Base-by-base conservation (phyloP, 2,113 vertebrate genomes). In the Dermatemys mawii region DNA sequence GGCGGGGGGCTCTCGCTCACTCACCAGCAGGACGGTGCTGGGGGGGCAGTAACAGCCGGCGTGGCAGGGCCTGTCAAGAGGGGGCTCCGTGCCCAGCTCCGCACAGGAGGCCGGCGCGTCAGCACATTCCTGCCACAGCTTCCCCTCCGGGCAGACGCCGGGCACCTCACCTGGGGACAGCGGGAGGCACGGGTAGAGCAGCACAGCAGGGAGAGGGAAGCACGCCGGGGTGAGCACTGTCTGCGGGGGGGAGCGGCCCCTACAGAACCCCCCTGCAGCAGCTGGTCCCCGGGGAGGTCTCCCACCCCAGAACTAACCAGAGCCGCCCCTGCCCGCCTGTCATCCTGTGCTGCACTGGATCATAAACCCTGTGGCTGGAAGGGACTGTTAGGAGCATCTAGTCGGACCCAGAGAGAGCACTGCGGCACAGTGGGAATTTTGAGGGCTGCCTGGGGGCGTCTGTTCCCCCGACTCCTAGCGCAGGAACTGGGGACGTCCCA, bases 21-120 rank as follows among this genome's bases (percentile, higher is more conserved):
- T 92, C 87, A 99, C 99, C 98, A 99, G 98, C 70, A 98, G 95
- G 11, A 98, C 54, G 10, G 88, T 93, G 35, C 98, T 98, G 0
- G 82, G 55, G 8, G 96, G 97, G 97, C 99, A 99, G 96, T 98
- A 98, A 94, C 99, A 99, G 83, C 99, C 99, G 0, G 98, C 93
- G 1, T 93, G 98, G 92, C 99, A 99, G 90, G 97, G 98, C 55
- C 90, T 87, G 78, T 96, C 90, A 2, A 93, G 21, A 1, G 2
- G 24, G 5, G 51, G 54, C 0, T 95, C 95, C 27, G 85, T 21
- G 0, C 95, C 94, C 55, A 99, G 94, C 89, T 99, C 98, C 6
- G 98, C 95, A 46, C 99, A 99, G 3, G 98, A 97, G 35, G 98
- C 97, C 0, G 97, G 93, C 8, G 97, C 97, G 21, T 80, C 96